Base-by-base conservation (phyloP, 2,888 invertebrate species). In the Caenorhabditis drosophilae region DNA sequence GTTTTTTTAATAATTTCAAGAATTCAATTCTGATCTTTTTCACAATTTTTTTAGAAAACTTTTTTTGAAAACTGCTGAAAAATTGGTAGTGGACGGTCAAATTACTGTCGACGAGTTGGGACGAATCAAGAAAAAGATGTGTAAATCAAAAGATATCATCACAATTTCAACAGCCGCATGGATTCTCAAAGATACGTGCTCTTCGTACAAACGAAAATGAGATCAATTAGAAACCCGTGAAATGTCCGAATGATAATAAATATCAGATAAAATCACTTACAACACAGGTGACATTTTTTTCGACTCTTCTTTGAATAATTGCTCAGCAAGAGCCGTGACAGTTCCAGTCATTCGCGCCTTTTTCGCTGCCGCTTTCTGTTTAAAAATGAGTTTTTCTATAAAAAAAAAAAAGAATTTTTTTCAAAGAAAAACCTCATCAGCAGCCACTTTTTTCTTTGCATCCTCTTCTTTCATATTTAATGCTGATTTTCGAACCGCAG, bases 391-490 rank as follows among this genome's bases (percentile, higher is more conserved):
- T n/a, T n/a, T n/a, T n/a, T n/a, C 75, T 77, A 40, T 36, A 73
- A 55, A 4, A 2, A 40, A 16, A 6, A 31, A 15, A 15, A 18
- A 34, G 25, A 49, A 41, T 18, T 42, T 4, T 25, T 41, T 46
- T 4, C 31, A 15, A 7, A 18, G 20, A 45, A 18, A 23, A 6
- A 71, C 71, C 67, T 75, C 77, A 46, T 75, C 70, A 3, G 53
- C 64, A 41, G 73, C 70, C n/a, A 69, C 77, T 53, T 76, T 75
- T 52, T 59, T 72, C 59, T 71, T 70, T 22, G 76, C 75, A 35
- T 82, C 81, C 42, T 77, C 78, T 7, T 67, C 77, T 18, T 63
- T 76, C 81, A 81, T 81, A 50, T 81, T 81, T 18, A 79, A 48
- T 3, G 71, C 67, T 4, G 80, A 78, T 56, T 81, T 81, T 18